A percentile compares a stretch with the other conserved stretches of the same genome.
Evolutionary conservation across 1,140 invertebrate genomes (phyloP).

Genomic region (Cecropterus lyciades): DNA sequence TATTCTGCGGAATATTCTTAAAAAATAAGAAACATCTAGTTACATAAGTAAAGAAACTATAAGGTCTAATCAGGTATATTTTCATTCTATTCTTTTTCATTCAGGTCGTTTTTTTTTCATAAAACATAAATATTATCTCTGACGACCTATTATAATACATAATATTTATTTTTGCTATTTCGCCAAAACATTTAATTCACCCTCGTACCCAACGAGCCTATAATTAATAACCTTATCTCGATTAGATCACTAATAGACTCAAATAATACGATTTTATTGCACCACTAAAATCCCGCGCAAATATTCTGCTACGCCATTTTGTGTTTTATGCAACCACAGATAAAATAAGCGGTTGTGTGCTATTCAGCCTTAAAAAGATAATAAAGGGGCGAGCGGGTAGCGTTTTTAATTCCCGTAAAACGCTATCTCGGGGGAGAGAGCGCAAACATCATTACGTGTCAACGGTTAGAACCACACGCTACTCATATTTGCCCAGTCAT

Average conservation of each 20-base stretch:
- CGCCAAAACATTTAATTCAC: conserved; percentile 1
- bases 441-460: conserved; percentile 68
- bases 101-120: too few species aligned
- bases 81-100: too few species aligned
- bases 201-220: conserved; percentile 9
- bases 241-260: conserved; percentile 28
- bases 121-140: too few species aligned
- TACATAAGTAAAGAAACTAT: too few species aligned
- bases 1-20: too few species aligned
- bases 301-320: conserved; percentile 17
- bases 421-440: conserved; percentile 66
- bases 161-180: conserved; percentile 1
- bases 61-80: too few species aligned
- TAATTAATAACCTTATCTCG: conserved; percentile 41
- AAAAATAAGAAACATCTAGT: too few species aligned
- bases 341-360: conserved; percentile 34
- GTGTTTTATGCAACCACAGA: conserved; percentile 13
- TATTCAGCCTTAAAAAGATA: conserved; percentile 32
- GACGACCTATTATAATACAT: background rate
- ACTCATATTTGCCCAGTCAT: conserved; percentile 34
- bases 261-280: conserved; percentile 23
- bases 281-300: conserved; percentile 14
- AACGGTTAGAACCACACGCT: conserved; percentile 39
- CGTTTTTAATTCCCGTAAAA: conserved; percentile 76
- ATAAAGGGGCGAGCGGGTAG: conserved; percentile 51